Base-by-base conservation (phyloP, 2,888 invertebrate genomes). In the Drosophila mayaguana region DNA sequence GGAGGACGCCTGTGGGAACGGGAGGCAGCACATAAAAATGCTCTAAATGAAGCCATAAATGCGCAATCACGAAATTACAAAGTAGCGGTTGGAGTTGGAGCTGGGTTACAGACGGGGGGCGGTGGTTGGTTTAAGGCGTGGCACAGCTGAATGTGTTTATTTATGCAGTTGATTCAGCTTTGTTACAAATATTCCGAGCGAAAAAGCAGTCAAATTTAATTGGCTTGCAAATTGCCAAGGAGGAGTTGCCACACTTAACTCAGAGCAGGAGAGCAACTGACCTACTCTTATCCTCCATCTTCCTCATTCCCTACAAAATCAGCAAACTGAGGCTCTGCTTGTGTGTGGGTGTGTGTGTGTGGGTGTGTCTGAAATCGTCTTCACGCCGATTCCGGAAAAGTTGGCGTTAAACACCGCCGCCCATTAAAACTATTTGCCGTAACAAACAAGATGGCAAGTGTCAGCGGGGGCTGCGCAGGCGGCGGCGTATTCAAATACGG, bases 1-100 rank as follows among this genome's bases (percentile, higher is more conserved):
- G 7, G 6, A 28, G 25, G 14, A 16, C 38, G 34, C 38, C 43
- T 34, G 38, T 20, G n/a, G 14, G 5, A 3, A 3, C 40, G 56
- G 16, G 16, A 38, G 53, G 45, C 20, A 38, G 68, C 63, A 78
- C 80, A 89, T 88, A 89, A 90, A 89, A 87, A 81, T 76, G 71
- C 81, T 83, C 61, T 75, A 87, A 88, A 90, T 90, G 77, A 88
- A 87, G 85, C 88, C 88, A 90, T 90, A 88, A 88, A 88, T 90
- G 88, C 89, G 85, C 88, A 88, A 90, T 89, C 89, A 88, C 90
- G 83, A 83, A 89, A 85, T 85, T 85, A 89, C 88, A 88, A 73
- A 83, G 77, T 77, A 66, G 57, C 72, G 56, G 11, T 20, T 42
- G 55, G 42, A 34, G 11, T 25, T 42, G 55, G 42, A 28, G 48